Percentiles rank a stretch among this genome's conserved stretches.
Evolutionary conservation across 2,113 vertebrate species (phyloP).

Genomic region (Phoenicopterus ruber): DNA sequence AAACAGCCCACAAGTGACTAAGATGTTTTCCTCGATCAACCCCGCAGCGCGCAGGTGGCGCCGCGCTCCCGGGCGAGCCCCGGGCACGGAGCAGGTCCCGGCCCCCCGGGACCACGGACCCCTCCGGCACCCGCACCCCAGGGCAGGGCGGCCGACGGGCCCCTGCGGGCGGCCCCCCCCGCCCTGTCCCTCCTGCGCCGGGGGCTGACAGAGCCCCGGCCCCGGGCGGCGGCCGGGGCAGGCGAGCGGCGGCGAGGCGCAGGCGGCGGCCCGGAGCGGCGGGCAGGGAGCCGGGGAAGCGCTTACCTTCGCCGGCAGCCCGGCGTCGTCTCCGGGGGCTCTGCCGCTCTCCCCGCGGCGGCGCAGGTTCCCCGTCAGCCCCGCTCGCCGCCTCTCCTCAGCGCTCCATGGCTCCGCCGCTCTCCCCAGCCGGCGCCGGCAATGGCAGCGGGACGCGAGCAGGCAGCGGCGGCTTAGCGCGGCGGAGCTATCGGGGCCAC

Average conservation of each 20-base stretch:
- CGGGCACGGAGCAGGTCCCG: background rate
- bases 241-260: background rate
- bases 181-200: background rate
- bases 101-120: background rate
- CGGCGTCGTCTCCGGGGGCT: background rate
- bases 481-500: background rate
- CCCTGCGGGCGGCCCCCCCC: background rate
- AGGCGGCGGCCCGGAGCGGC: background rate
- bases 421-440: background rate
- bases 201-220: background rate
- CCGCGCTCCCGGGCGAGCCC: background rate
- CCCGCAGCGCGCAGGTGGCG: background rate
- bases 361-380: background rate
- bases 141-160: background rate
- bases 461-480: background rate
- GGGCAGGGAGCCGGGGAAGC: background rate
- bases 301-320: background rate
- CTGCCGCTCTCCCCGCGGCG: background rate
- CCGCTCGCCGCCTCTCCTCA: background rate
- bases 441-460: background rate
- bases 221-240: background rate
- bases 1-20: background rate
- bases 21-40: rapidly evolving
- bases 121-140: background rate
- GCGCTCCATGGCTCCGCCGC: background rate